Evolutionary conservation across 1,140 invertebrate genomes (phyloP), one percentile per base, ranked within the genome.

Genomic region (Aradophagus sp.): DNA sequence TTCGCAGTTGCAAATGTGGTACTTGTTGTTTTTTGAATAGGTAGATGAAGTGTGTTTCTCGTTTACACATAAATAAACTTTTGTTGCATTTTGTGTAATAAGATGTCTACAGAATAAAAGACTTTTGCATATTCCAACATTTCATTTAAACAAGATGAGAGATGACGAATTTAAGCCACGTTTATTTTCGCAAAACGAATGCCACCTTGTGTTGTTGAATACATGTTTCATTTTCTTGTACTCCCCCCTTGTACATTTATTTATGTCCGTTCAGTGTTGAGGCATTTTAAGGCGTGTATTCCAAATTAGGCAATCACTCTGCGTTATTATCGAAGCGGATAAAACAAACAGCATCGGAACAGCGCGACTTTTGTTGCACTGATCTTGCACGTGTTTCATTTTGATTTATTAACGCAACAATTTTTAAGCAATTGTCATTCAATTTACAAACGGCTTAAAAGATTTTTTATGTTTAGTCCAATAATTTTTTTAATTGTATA

Each of bases 291-390:
- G 34, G 14, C 34, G 34, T 15, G 14, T 35, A 35, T 35, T 16
- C 34, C 14, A 35, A 35, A 35, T 35, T 35, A 35, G 34, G 34
- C 34, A 16, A 15, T 35, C 34, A 35, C 34, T 35, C 14, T 35
- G 14, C 14, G 14, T 35, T 35, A 35, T 35, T 35, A 35, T 7
- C 34, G n/a, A 32, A 14, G 31, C 13, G 13, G 31, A 32, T 32
- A 32, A 32, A 35, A 35, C 5, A 35, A 35, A 35, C 34, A 35
- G 16, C 34, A 15, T 16, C 12, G 6, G 14, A 1, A 8, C 34
- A 16, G 10, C n/a, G n/a, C n/a, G n/a, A n/a, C n/a, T n/a, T n/a
- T n/a, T n/a, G n/a, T n/a, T n/a, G n/a, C n/a, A n/a, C n/a, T n/a
- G n/a, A n/a, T n/a, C n/a, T n/a, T n/a, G n/a, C n/a, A n/a, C n/a